Evolutionary conservation across 2,888 invertebrate species (phyloP).

Genomic region (Dryomyza anilis): DNA sequence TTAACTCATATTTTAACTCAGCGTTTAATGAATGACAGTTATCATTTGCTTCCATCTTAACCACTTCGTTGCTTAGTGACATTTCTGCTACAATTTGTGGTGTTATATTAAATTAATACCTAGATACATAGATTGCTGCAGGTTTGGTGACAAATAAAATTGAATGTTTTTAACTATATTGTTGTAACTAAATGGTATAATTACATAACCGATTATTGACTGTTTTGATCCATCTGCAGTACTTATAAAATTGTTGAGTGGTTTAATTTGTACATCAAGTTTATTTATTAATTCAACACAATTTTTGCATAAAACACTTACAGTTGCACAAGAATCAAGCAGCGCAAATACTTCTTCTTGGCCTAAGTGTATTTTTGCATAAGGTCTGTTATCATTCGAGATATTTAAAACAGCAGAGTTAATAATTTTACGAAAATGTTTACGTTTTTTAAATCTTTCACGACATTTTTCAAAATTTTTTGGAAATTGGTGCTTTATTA

Average conservation of each 20-base stretch:
- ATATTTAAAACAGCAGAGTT: not conserved
- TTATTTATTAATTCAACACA: not conserved
- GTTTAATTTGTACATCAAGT: not conserved
- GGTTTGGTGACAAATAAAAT: slow-evolving; percentile 13
- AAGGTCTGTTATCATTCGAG: not conserved
- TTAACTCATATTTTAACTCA: not conserved
- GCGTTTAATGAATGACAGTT: not conserved
- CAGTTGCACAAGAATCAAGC: slow-evolving; percentile 8
- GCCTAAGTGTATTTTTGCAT: not conserved
- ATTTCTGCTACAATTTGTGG: slow-evolving; percentile 3
- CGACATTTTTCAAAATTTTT: not conserved
- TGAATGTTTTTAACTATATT: slow-evolving; percentile 1
- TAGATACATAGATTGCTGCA: slow-evolving; percentile 1
- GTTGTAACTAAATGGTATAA: not conserved
- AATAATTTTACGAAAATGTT: not conserved
- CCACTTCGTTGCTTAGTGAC: not conserved
- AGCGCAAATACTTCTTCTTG: not conserved
- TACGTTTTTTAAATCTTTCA: not conserved
- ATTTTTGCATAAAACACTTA: slow-evolving; percentile 16
- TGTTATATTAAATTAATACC: slow-evolving; percentile 18
- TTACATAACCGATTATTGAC: slow-evolving; percentile 4
- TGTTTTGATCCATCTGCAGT: slow-evolving; percentile 13
- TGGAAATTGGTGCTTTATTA: not conserved
- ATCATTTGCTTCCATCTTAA: not conserved
- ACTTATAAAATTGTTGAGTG: slow-evolving; percentile 1